Evolutionary conservation across 2,797 vertebrate genomes (phyloP).

Genomic region (Australoheros facetus): DNA sequence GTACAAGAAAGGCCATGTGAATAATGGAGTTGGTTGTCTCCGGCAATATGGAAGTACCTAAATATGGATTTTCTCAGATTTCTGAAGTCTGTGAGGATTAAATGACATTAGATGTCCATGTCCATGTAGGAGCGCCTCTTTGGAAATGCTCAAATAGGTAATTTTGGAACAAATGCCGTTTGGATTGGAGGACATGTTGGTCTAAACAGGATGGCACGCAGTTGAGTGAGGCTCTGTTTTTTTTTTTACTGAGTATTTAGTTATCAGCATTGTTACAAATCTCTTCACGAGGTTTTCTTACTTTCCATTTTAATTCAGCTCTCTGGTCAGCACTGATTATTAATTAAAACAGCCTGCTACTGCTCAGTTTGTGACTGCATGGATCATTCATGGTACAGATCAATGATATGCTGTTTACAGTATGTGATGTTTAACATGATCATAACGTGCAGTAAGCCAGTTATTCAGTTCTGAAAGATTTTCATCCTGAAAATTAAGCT

Average conservation of each 20-base stretch:
- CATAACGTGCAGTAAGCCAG: background rate
- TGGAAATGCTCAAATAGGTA: too few species aligned
- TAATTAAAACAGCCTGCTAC: background rate
- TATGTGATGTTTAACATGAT: background rate
- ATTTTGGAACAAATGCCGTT: too few species aligned
- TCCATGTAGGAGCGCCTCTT: too few species aligned
- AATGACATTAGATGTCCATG: too few species aligned
- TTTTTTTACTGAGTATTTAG: background rate
- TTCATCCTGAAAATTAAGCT: background rate
- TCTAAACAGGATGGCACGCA: background rate
- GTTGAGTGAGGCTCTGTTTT: background rate
- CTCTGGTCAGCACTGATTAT: background rate
- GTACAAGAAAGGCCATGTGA: too few species aligned
- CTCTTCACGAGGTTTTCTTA: background rate
- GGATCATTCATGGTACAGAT: background rate
- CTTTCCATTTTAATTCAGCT: background rate
- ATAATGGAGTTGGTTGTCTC: too few species aligned
- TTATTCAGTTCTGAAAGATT: background rate
- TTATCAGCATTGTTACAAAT: background rate
- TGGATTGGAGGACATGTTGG: too few species aligned
- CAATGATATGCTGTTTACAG: background rate
- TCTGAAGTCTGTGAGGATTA: too few species aligned
- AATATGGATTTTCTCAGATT: too few species aligned
- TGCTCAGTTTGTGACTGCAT: background rate
- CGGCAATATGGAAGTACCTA: too few species aligned